Evolutionary conservation across 2,113 vertebrate genomes (phyloP), one percentile per base, ranked within the genome.

Genomic region (Oryzias melastigma): DNA sequence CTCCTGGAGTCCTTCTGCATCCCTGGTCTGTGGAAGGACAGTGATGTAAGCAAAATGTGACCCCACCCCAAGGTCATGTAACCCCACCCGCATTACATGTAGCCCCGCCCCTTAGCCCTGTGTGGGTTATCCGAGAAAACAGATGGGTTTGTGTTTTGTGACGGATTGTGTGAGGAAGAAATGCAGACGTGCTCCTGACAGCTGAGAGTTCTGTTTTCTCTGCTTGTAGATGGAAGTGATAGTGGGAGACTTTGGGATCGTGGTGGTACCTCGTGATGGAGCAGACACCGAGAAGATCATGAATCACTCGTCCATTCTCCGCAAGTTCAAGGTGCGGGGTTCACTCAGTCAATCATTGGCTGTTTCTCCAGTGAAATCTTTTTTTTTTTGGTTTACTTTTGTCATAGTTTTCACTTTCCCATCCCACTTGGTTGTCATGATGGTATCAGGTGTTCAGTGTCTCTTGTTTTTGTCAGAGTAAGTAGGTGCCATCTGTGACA

Each of bases 1-100:
- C 93, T 99, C 45, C 92, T 99, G 85, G 97, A 98, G 70, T 99
- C 97, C 58, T 99, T 99, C 93, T 97, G 95, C 87, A 99, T 99
- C 89, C 97, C 97, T 1, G 97, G 97, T 29, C 94, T 99, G 70
- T 99, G 97, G 97, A 98, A 98, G 1, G 95, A 98, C 88, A 95
- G 94, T 14, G 97, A 99, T 44, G 97, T 98, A 91, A 98, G 97
- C 94, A 76, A 61, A 47, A 45, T 22, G 44, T 80, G 55, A 25
- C 64, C 66, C 73, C 53, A 4, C 57, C 62, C 60, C 25, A 57
- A 18, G 40, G 18, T 51, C 64, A 58, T 66, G 64, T 66, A 66
- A 16, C 64, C 46, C 40, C 40, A 35, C 35, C 35, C 10, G 35
- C 35, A 35, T 35, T 61, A 60, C 51, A 54, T 68, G 65, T 54